Base-by-base conservation (phyloP, 2,797 vertebrate genomes). In the Hemitrygon akajei region DNA sequence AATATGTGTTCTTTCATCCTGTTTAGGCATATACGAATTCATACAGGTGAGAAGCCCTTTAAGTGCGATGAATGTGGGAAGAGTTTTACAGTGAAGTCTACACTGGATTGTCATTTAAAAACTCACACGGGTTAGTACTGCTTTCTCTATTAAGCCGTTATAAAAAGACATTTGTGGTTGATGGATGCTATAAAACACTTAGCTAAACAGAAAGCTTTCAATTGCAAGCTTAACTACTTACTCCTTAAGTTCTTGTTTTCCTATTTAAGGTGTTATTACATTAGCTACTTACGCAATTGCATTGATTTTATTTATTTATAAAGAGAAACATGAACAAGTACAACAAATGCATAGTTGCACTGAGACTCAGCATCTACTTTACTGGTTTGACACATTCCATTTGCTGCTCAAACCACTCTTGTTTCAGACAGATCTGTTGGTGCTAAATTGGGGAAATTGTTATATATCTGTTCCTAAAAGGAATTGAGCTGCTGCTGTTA, bases 81-180 rank as follows among this genome's bases (percentile, higher is more conserved):
- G 95, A 98, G 97, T 95, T 99, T 99, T 94, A 99, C 99, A 0
- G 98, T 99, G n/a, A 99, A 99, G 94, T 99, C 99, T 2, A 99
- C 99, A 0, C 96, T 99, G 91, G 99, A 99, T 95, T 99, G 98
- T 94, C 99, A 99, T 0, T 97, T 99, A 93, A 99, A 99, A 96
- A 99, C 99, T 0, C 99, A 99, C 94, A 98, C 98, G 96, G 99
- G 99, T 99, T 56, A 94, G 97, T 94, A 60, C 73, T 60, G 40
- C 37, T 60, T 14, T 80, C 84, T 56, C 94, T 22, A 94, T 76
- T 60, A 79, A 79, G 75, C 10, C 10, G 47, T 60, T 76, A 22
- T 47, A 27, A 40, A 7, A 79, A 71, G 66, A 18, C 7, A 25
- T 47, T 71, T 71, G 4, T 6, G 2, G 58, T 16, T 93, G 73